Evolutionary conservation across 2,113 vertebrate species (phyloP).

Genomic region (Gambusia affinis): DNA sequence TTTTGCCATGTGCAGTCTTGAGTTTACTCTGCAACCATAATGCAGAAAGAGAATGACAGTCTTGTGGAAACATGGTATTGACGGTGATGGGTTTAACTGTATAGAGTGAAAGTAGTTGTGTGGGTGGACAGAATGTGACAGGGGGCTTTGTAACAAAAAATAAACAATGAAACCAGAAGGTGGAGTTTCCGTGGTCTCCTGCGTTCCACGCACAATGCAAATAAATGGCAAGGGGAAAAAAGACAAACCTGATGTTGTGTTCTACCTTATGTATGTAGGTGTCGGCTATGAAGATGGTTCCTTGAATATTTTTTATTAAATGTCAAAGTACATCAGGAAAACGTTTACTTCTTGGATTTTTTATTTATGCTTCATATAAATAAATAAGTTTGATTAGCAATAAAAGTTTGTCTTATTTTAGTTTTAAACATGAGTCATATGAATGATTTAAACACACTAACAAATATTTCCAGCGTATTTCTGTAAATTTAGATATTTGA

Average conservation of each 20-base stretch:
- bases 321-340: too few species aligned
- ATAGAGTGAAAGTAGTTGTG: slow-evolving; percentile 3
- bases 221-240: neutral
- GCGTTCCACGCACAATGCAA: neutral
- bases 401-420: neutral
- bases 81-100: neutral
- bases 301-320: neutral
- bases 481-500: neutral
- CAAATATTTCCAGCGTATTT: neutral
- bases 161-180: slow-evolving; percentile 2
- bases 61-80: neutral
- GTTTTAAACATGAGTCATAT: neutral
- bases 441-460: too few species aligned
- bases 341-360: neutral
- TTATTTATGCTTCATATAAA: neutral
- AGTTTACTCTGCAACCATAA: neutral
- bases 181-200: slow-evolving; percentile 21
- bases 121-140: slow-evolving; percentile 33
- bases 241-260: neutral
- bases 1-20: neutral
- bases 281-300: too few species aligned
- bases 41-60: neutral
- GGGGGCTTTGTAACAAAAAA: slow-evolving; percentile 11
- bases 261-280: neutral
- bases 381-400: neutral